Base-by-base conservation (phyloP, 2,888 invertebrate genomes). In the Hydrotaea cyrtoneurina region DNA sequence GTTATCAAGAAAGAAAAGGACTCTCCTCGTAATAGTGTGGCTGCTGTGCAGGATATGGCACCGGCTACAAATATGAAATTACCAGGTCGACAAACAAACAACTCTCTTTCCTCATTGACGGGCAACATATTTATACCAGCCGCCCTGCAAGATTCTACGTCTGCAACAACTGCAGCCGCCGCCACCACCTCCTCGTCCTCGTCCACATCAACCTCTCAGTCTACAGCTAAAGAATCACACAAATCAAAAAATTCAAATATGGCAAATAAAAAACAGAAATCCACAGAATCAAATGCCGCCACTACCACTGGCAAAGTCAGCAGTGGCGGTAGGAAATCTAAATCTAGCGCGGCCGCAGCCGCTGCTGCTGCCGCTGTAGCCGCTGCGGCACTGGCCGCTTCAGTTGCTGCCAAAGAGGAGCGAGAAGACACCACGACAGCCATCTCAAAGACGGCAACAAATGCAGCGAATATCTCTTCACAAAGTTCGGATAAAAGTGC, bases 51-150 rank as follows among this genome's bases (percentile, higher is more conserved):
- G 83, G 86, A 87, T 87, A 92, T 92, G 92, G 91, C 93, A 87
- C 92, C 93, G 86, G 90, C 92, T 66, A 91, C 91, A 53, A 92
- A 91, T 87, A 90, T 92, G 23, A 92, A 92, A 88, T 88, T 93
- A 89, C 92, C 94, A 31, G 97, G 97, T 76, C 93, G 97, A 82
- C 97, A 97, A 92, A 97, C 97, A 11, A 97, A 97, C 90, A 97
- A 97, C 92, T 97, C 97, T 0, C 93, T 97, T 69, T 96, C 97
- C 0, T 96, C 96, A 13, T 95, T 96, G 73, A 96, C 96, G 2
- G 97, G 97, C 36, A 96, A 96, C 91, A 96, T 97, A 86, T 94
- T 97, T 80, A 96, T 97, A 91, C 95, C 92, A 72, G 86, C 88
- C 94, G 78, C 83, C 59, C 85, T 73, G 77, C 79, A 85, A 69